Evolutionary conservation across 2,888 invertebrate genomes (phyloP), one percentile per base, ranked within the genome.

Genomic region (Drosophila birchii): DNA sequence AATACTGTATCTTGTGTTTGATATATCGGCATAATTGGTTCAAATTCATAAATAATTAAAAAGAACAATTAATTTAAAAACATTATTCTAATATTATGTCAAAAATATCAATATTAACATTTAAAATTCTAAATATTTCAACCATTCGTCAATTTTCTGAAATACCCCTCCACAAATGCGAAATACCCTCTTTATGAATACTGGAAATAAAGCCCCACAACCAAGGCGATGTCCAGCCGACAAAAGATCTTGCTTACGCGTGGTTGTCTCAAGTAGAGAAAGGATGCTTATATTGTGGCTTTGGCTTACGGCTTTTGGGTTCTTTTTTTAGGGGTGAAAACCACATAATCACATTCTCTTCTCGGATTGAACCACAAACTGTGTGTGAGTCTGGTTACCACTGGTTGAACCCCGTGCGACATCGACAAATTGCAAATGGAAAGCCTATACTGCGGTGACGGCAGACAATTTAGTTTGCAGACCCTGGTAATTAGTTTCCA

Each of bases 401-500:
- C 43, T 36, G 3, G 23, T 12, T 18, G 32, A 39, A 41, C 39
- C 34, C 7, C 14, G n/a, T 3, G 18, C 39, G 20, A 64, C 64
- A 18, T 66, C 44, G 23, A 38, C 53, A 47, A 67, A 68, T 62
- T 49, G 47, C 36, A 34, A 69, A 43, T 36, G 41, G 12, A 43
- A 20, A 36, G 29, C 39, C 41, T 47, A n/a, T 14, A 56, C 9
- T 69, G 57, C 29, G 68, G 68, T 23, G 36, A 47, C 9, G 47
- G 36, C 67, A 47, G 47, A 11, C 39, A 47, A 56, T 56, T 56
- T 56, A 39, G 39, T 47, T 68, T 34, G 16, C 38, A 39, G 47
- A 38, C 29, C 47, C 41, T 7, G 29, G 34, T 57, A 69, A 68
- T 68, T 69, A 49, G 47, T 69, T 57, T 18, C 36, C 36, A 68